Evolutionary conservation across 1,140 invertebrate species (phyloP), one percentile per base, ranked within the genome.

Genomic region (Drosophila albomicans): DNA sequence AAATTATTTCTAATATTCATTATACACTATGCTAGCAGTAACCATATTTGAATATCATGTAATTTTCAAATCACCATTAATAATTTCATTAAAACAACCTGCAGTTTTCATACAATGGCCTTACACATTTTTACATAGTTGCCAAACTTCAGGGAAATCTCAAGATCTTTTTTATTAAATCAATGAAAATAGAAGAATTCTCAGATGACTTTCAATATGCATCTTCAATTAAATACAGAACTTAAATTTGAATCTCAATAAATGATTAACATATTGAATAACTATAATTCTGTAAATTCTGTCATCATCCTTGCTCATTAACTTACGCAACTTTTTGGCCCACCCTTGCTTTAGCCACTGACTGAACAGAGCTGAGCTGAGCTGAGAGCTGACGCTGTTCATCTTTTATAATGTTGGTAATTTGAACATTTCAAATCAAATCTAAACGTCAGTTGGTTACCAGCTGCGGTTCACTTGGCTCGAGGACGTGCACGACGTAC

Each of bases 341-440:
- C 11, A 46, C 30, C 66, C 75, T 43, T 49, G 43, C 2, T 48
- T 25, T 45, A 65, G 41, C 43, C 30, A 13, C 67, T 30, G 63
- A 32, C 32, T 46, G 11, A 10, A 6, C 20, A 32, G 56, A 28
- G 54, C 38, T 45, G 15, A n/a, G 11, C 38, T 46, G 25, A 46
- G 63, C 15, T 45, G 49, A 59, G 74, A 48, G 62, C 35, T 75
- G 69, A 68, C 35, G 72, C 76, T 82, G 82, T 86, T 86, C 82
- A 87, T 88, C 77, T 88, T 78, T 87, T 87, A 88, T 87, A 87
- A 87, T 88, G 84, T 89, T 84, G 84, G 84, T 89, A 88, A 89
- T 88, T 89, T 88, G 78, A 88, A 88, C 85, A 88, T 88, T 88
- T 84, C 80, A 89, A 89, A 89, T 88, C 84, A 88, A 84, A 88